Evolutionary conservation across 2,888 invertebrate genomes (phyloP).

Genomic region (Ormia ochracea): DNA sequence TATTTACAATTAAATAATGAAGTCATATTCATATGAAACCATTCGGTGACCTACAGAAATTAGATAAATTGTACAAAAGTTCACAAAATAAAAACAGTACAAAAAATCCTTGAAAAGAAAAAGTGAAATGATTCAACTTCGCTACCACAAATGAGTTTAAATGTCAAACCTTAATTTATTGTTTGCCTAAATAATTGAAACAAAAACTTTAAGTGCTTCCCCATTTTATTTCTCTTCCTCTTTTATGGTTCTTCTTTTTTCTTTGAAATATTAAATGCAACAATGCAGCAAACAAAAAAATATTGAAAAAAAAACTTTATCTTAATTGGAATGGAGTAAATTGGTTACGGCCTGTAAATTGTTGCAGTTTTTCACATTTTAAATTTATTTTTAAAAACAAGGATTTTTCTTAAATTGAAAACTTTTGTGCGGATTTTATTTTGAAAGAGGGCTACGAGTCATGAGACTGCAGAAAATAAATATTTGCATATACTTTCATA

Average conservation of each 20-base stretch:
- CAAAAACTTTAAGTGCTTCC: slow-evolving; percentile 16
- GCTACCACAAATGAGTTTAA: not conserved
- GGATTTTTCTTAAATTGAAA: slow-evolving; percentile 19
- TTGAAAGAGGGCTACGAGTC: not conserved
- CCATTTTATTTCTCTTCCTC: not conserved
- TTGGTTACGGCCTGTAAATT: slow-evolving; percentile 25
- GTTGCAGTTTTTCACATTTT: slow-evolving; percentile 27
- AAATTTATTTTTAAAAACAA: slow-evolving; percentile 23
- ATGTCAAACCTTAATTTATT: slow-evolving; percentile 30
- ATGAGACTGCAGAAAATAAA: slow-evolving; percentile 8
- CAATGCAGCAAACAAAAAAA: not conserved
- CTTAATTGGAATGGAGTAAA: slow-evolving; percentile 43
- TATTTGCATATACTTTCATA: slow-evolving; percentile 7
- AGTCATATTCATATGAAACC: not conserved
- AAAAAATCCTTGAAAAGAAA: slow-evolving; percentile 6
- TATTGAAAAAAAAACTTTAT: slow-evolving; percentile 28
- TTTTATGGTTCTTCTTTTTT: not conserved
- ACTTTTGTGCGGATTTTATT: not conserved
- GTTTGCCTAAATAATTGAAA: slow-evolving; percentile 7
- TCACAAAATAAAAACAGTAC: not conserved
- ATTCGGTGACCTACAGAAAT: not conserved
- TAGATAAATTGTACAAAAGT: not conserved
- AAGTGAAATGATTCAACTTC: not conserved
- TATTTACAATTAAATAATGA: not conserved
- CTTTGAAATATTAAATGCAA: not conserved